Evolutionary conservation across 2,888 invertebrate species (phyloP), one percentile per base, ranked within the genome.

Genomic region (Nezara viridula): DNA sequence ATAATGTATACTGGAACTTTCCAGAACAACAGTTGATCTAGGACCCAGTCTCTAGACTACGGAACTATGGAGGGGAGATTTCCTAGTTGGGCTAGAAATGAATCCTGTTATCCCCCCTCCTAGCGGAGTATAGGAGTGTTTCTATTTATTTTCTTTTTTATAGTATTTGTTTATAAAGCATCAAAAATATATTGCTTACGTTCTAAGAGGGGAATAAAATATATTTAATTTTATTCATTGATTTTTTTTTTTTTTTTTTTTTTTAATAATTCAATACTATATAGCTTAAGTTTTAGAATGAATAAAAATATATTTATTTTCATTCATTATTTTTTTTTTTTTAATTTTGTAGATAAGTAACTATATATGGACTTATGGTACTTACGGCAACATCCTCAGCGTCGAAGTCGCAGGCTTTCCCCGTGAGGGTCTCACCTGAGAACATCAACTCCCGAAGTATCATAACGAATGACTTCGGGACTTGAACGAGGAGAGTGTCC

Each of bases 351-450:
- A 44, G 44, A 7, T 44, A 44, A 10, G 44, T 7, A 44, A 44
- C 7, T 44, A 77, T 12, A 87, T 60, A n/a, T 24, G 32, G n/a
- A 32, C 85, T 47, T 55, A 32, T 55, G 44, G 27, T 52, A 55
- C 81, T 81, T 44, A 81, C 81, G 4, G 77, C 55, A 73, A 90
- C 90, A 77, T 90, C 90, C n/a, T 90, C 86, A 47, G 86, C 90
- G 47, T 90, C 90, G 81, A 90, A 90, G 85, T 90, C 90, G 86
- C 90, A 90, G 2, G 52, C 86, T 49, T 90, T 90, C 27, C 90
- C 90, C 52, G 88, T 89, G 44, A 90, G 86, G 37, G 90, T 86
- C n/a, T 90, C 90, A 90, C 90, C 90, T 90, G 88, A 86, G 89
- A 89, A 86, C 40, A 55, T 47, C 73, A 88, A 66, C 66, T 88